Percentiles rank a stretch among this genome's conserved stretches.
Conservation (phyloP, 2,888 invertebrate genomes). For the Hofmannophila pseudospretella region DNA sequence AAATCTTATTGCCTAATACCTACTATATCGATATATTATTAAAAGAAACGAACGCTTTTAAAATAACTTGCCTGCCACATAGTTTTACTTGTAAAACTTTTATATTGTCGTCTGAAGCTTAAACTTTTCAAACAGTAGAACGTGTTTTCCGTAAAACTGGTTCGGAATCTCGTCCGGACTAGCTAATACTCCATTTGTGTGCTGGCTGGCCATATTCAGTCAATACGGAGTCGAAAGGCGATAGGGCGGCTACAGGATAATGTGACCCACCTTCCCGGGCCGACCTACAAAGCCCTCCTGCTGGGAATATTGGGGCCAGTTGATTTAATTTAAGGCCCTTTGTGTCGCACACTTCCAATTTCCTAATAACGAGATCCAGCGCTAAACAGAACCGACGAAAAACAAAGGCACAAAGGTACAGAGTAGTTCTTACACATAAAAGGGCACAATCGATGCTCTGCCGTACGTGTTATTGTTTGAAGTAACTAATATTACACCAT, state of each 20-base stretch:
- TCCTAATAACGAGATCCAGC: slow-evolving; percentile 54
- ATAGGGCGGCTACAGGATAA: slow-evolving; percentile 15
- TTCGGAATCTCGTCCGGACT: slow-evolving; percentile 14
- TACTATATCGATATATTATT: too few species aligned
- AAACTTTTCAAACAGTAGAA: slow-evolving; percentile 15
- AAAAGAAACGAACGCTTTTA: slow-evolving; percentile 17
- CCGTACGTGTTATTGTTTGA: slow-evolving; percentile 38
- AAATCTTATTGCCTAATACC: too few species aligned
- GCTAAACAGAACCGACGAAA: slow-evolving; percentile 46
- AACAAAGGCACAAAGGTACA: slow-evolving; percentile 42
- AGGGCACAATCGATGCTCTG: slow-evolving; percentile 46
- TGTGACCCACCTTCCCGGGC: slow-evolving; percentile 29
- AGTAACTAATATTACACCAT: slow-evolving; percentile 41
- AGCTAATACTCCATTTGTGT: slow-evolving; percentile 25
- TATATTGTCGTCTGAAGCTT: slow-evolving; percentile 8
- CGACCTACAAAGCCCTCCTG: slow-evolving; percentile 44
- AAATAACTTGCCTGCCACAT: slow-evolving; percentile 28
- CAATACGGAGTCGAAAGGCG: slow-evolving; percentile 29
- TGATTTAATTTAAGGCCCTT: slow-evolving; percentile 70
- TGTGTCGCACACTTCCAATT: slow-evolving; percentile 62
- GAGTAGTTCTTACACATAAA: slow-evolving; percentile 34
- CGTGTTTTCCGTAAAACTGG: slow-evolving; percentile 12
- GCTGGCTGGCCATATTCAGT: slow-evolving; percentile 25
- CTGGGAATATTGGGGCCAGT: slow-evolving; percentile 55
- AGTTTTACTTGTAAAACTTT: too few species aligned